Evolutionary conservation across 2,113 vertebrate genomes (phyloP).

Genomic region (Rallus limicola): DNA sequence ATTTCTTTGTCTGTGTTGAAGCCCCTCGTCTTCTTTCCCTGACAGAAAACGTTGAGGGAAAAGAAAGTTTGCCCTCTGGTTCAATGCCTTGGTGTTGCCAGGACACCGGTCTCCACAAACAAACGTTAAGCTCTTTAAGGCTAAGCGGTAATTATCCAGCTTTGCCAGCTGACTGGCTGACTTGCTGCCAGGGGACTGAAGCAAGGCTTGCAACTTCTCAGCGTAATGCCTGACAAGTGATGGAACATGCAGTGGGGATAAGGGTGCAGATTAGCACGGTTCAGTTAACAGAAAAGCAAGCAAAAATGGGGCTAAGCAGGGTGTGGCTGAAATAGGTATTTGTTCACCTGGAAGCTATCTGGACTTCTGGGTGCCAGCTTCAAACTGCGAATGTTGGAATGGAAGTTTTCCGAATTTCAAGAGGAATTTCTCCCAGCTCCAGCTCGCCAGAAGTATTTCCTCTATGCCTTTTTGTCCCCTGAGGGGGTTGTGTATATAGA

Average conservation of each 20-base stretch:
- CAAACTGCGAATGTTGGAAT: background rate
- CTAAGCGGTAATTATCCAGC: constrained; percentile 54
- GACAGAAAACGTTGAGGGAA: background rate
- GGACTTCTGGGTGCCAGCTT: background rate
- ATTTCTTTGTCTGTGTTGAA: background rate
- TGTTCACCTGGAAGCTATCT: background rate
- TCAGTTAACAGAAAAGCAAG: background rate
- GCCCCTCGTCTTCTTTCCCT: background rate
- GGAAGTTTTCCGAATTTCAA: background rate
- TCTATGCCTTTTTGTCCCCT: background rate
- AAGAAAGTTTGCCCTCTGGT: background rate
- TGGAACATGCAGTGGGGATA: background rate
- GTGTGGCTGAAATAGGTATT: background rate
- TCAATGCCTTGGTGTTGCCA: constrained; percentile 23
- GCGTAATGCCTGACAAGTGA: background rate
- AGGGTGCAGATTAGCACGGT: background rate
- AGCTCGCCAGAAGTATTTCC: background rate
- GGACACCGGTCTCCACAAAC: constrained; percentile 29
- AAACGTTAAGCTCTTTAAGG: constrained; percentile 37
- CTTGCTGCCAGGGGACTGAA: constrained; percentile 46
- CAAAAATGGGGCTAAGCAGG: background rate
- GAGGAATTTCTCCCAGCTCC: background rate
- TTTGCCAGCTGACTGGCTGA: constrained; percentile 54
- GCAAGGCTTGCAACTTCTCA: constrained; percentile 2
- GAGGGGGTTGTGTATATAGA: background rate